Base-by-base conservation (phyloP, 2,888 invertebrate species). In the Mythimna lalbum region DNA sequence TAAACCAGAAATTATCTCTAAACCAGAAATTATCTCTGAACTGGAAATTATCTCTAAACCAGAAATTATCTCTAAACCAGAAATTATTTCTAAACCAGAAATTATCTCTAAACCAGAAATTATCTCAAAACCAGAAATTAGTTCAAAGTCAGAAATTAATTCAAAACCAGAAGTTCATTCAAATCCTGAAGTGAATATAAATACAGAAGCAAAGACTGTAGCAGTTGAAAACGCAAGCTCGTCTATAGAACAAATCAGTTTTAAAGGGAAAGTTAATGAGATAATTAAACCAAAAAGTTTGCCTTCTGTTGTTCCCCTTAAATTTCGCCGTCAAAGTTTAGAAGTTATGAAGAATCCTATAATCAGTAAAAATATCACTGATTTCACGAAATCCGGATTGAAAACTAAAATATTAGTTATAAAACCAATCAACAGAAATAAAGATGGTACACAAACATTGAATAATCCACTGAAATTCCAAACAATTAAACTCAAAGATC, bases 401-500 rank as follows among this genome's bases (percentile, higher is more conserved):
- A 95, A 94, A 89, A 95, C 95, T 5, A 95, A 96, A 89, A 94
- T 96, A 82, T 87, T 96, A 73, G 93, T 96, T 19, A 95, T 96
- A 50, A 96, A 96, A 87, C 95, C 95, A 55, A 93, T 95, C 23
- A 93, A 94, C 75, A 90, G 94, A 79, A 93, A 91, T 67, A 91
- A 92, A 83, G 95, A 94, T 81, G 92, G 92, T 4, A 81, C 83
- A 27, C 86, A 89, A 73, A 72, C 89, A 43, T 75, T 90, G 21
- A 92, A 90, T 53, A 80, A 89, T 3, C 88, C 94, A 31, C 82
- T 95, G 19, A 95, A 95, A 86, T 94, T 93, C 77, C 95, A 95
- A 88, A 95, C 94, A 97, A 90, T 99, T 97, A 96, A 99, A 98
- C 93, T 99, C 97, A 83, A 95, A 84, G 95, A 95, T 78, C 89